Conservation (phyloP, 2,888 invertebrate species). For the Scaptomyza cyrtandrae region DNA sequence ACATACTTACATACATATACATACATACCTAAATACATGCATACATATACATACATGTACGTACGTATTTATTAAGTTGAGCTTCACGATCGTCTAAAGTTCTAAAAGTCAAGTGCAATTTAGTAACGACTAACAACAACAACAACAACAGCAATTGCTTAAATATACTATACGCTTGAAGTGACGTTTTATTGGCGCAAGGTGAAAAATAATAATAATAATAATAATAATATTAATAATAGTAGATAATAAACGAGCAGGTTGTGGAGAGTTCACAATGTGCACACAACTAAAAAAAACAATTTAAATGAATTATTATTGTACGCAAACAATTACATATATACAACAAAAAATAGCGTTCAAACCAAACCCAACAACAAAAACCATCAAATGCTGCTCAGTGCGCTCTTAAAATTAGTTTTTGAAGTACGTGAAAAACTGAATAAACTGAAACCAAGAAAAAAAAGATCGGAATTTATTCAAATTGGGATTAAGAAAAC, state of each 20-base stretch:
- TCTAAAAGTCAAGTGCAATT: slow-evolving; percentile 78
- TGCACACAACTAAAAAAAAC: slow-evolving; percentile 47
- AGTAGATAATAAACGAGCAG: slow-evolving; percentile 29
- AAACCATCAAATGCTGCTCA: slow-evolving; percentile 36
- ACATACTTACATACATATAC: slow-evolving; percentile 7
- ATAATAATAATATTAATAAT: slow-evolving; percentile 39
- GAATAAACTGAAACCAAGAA: neutral
- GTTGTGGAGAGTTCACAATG: slow-evolving; percentile 55
- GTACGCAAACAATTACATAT: slow-evolving; percentile 20
- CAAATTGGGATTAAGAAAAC: slow-evolving; percentile 37
- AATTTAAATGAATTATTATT: slow-evolving; percentile 58
- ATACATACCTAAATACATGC: slow-evolving; percentile 7
- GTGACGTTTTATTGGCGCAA: slow-evolving; percentile 78
- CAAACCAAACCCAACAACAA: slow-evolving; percentile 26
- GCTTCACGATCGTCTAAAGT: slow-evolving; percentile 72
- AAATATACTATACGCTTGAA: slow-evolving; percentile 53
- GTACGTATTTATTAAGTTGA: slow-evolving; percentile 30
- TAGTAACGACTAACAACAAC: slow-evolving; percentile 47
- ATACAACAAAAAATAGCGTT: slow-evolving; percentile 11
- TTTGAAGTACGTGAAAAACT: slow-evolving; percentile 43
- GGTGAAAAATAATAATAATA: slow-evolving; percentile 45
- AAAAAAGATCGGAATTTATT: slow-evolving; percentile 20
- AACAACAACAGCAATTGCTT: slow-evolving; percentile 33
- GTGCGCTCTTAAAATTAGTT: slow-evolving; percentile 46
- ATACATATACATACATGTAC: slow-evolving; percentile 15